phyloP scores from a whole-genome alignment of 2,797 vertebrate species.

The Dicrostonyx torquatus region DNA sequence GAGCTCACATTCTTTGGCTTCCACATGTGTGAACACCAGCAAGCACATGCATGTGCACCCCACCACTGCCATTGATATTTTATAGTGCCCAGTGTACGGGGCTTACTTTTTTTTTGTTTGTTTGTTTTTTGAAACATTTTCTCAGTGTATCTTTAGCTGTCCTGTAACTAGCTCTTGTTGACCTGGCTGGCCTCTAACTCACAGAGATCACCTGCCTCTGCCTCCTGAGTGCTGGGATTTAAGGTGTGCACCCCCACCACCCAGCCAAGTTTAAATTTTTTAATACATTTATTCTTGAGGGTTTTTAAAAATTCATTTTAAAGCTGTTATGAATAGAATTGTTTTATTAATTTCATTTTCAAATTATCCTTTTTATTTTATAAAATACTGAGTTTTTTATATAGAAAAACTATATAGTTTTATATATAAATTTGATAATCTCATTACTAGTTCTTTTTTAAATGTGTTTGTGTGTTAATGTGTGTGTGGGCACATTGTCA shows the following conservation, averaged over 20 bases:
- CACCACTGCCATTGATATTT: not conserved
- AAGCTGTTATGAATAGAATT: not conserved
- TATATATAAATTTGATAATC: not conserved
- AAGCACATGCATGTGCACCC: not conserved
- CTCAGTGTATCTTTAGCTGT: no score
- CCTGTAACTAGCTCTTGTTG: no score
- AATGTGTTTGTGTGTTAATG: not conserved
- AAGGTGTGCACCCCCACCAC: no score
- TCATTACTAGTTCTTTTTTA: conserved; percentile 34
- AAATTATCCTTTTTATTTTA: not conserved
- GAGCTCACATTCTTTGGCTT: not conserved
- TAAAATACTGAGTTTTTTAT: not conserved
- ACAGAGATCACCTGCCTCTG: no score
- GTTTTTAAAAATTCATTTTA: not conserved
- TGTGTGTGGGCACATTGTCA: not conserved
- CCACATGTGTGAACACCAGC: not conserved
- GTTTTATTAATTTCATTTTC: conserved; percentile 39
- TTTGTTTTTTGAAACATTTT: no score
- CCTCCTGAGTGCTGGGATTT: no score
- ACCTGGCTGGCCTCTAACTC: no score
- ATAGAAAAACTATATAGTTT: no score
- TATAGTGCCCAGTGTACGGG: not conserved
- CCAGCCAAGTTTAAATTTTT: not conserved
- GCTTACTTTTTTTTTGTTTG: no score
- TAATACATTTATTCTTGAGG: not conserved